Base-by-base conservation (phyloP, 2,888 invertebrate species). In the Oscheius sp. region DNA sequence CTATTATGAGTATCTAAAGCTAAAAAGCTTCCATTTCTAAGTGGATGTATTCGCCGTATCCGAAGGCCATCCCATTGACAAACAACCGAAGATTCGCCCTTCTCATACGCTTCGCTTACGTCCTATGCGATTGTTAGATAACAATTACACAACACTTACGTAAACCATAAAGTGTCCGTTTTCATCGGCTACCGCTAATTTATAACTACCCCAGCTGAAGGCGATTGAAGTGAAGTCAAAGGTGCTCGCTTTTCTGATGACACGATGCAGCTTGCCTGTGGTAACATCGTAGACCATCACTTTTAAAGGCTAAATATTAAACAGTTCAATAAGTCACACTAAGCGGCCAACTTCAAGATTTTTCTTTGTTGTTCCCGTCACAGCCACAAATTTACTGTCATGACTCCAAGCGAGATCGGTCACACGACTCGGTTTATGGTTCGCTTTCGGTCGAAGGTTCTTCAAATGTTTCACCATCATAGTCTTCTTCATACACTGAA, bases 361-460 rank as follows among this genome's bases (percentile, higher is more conserved):
- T 6, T 23, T 27, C 37, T 27, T 65, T 5, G 31, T 65, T 6
- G 71, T 64, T 15, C 74, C 75, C 34, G 77, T 72, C 42, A 78
- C 71, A 4, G 82, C 78, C 31, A 83, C 25, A 45, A 58, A 79
- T 25, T 67, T 71, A 57, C 76, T 75, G 61, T 79, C 73, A 10
- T 42, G 48, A 61, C 80, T 80, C 74, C 82, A 83, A 25, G 80
- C 79, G 50, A 83, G 45, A 37, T 70, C 68, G 0, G 65, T 48
- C 10, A 81, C 73, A 4, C 48, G 31, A 5, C 15, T 31, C 15
- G 53, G 8, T 25, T 31, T 61, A 27, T 61, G 42, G 23, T 17
- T 57, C 5, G 55, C 17, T 34, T 33, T 55, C 20, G 55, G 48
- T n/a, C 23, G 17, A 8, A 64, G 17, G 29, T 53, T 52, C 45